Evolutionary conservation across 2,797 vertebrate genomes (phyloP).

Genomic region (Cyprinodon diabolis): DNA sequence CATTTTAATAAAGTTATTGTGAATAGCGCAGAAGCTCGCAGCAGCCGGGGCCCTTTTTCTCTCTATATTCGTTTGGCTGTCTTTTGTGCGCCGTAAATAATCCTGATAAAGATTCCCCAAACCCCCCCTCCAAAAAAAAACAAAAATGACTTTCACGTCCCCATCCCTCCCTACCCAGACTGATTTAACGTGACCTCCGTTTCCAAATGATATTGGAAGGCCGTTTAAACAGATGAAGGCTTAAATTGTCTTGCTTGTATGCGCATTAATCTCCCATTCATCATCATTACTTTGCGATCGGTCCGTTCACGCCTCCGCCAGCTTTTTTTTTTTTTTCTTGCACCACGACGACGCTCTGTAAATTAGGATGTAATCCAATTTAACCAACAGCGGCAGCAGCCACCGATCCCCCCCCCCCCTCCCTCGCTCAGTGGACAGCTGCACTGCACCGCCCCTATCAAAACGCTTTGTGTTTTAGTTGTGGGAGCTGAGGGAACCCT

Average conservation of each 20-base stretch:
- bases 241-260: conserved; percentile 99
- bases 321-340: conserved; percentile 71
- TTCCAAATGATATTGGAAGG: conserved; percentile 97
- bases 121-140: conserved; percentile 49
- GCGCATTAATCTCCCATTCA: conserved; percentile 99
- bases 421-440: conserved; percentile 85
- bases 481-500: conserved; percentile 55
- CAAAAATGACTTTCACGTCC: conserved; percentile 95
- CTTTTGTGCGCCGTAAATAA: conserved; percentile 92
- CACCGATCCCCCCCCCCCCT: conserved; percentile 51
- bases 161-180: conserved; percentile 75
- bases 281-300: conserved; percentile 98
- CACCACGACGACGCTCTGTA: conserved; percentile 89
- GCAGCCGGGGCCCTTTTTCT: conserved; percentile 59
- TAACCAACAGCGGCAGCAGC: conserved; percentile 82
- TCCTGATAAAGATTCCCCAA: conserved; percentile 87
- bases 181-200: conserved; percentile 99
- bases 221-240: conserved; percentile 99
- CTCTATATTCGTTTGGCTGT: conserved; percentile 62
- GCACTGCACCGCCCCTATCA: conserved; percentile 88
- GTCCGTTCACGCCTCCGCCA: conserved; percentile 91
- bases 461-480: conserved; percentile 66
- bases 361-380: conserved; percentile 97
- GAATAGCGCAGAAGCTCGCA: conserved; percentile 35
- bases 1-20: conserved; percentile 18